A percentile compares a stretch with the other conserved stretches of the same genome.
Conservation (phyloP, 2,797 vertebrate genomes). For the Stomatorhinus walkeri region DNA sequence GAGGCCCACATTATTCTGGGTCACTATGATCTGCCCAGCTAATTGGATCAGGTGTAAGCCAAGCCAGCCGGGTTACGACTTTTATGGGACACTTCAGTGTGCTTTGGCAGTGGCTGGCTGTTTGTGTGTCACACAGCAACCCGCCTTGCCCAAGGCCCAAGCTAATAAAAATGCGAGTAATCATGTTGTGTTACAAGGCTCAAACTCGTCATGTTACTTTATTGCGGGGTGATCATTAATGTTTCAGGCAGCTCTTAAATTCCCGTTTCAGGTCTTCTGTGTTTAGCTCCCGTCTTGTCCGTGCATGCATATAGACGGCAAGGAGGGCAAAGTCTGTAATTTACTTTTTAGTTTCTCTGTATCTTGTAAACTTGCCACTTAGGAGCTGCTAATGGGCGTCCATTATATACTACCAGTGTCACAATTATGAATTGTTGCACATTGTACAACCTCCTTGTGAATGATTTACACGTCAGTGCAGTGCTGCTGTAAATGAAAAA, state of each 20-base stretch:
- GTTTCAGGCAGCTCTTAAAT: conserved; percentile 72
- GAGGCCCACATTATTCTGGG: conserved; percentile 67
- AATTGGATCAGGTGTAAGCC: conserved; percentile 96
- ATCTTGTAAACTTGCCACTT: neutral
- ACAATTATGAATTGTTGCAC: neutral
- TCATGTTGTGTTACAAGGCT: conserved; percentile 63
- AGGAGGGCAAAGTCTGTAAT: neutral
- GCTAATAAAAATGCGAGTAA: conserved; percentile 62
- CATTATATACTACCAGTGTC: neutral
- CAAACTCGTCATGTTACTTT: conserved; percentile 61
- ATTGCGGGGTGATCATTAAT: conserved; percentile 69
- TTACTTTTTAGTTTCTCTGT: neutral
- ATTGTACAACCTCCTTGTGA: neutral
- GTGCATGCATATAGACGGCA: neutral
- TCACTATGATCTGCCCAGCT: conserved; percentile 77
- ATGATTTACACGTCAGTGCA: neutral
- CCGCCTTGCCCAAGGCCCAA: conserved; percentile 56
- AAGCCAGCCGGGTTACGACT: conserved; percentile 75
- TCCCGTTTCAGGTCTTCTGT: conserved; percentile 66
- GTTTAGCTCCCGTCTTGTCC: conserved; percentile 50
- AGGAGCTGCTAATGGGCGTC: neutral
- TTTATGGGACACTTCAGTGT: conserved; percentile 71
- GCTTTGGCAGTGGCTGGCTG: conserved; percentile 52
- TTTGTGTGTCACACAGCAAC: conserved; percentile 64
- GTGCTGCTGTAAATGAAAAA: neutral